A percentile compares a stretch with the other conserved stretches of the same genome.
phyloP scores from a whole-genome alignment of 2,888 invertebrate species.

The Tethea ocularis region DNA sequence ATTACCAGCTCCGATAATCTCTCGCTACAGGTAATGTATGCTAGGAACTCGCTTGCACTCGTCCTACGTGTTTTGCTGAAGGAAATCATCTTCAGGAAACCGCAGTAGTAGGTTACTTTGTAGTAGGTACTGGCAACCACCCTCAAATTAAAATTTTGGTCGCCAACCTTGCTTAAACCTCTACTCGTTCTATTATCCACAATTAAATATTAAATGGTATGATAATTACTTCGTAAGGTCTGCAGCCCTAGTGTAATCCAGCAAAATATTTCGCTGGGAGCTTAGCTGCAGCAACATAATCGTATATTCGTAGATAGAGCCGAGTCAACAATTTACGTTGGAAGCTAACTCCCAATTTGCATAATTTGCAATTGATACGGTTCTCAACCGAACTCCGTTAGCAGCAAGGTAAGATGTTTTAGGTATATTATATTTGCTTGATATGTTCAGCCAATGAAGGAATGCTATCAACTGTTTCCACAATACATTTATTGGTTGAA shows the following conservation, averaged over 20 bases:
- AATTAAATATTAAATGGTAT: neutral
- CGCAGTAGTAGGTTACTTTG: too few relatives aligned
- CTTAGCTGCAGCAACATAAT: conserved; percentile 10
- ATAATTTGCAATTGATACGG: conserved; percentile 56
- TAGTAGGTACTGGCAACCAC: too few relatives aligned
- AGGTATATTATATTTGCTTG: neutral
- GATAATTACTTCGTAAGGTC: neutral
- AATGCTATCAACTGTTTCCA: neutral
- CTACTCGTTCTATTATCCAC: too few relatives aligned
- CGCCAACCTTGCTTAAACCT: too few relatives aligned
- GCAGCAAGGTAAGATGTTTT: neutral
- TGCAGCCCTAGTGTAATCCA: neutral
- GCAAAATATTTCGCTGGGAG: conserved; percentile 5
- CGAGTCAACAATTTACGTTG: conserved; percentile 45
- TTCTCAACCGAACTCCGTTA: neutral
- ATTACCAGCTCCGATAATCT: too few relatives aligned
- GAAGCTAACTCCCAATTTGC: conserved; percentile 33
- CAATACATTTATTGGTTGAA: neutral
- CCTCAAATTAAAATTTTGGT: too few relatives aligned
- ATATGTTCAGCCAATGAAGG: neutral
- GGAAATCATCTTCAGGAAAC: too few relatives aligned
- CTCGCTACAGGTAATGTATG: too few relatives aligned
- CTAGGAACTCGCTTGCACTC: too few relatives aligned
- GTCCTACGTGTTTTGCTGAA: too few relatives aligned
- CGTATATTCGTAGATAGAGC: conserved; percentile 30